Conservation (phyloP, 1,140 invertebrate genomes). For the Watersipora subatra region DNA sequence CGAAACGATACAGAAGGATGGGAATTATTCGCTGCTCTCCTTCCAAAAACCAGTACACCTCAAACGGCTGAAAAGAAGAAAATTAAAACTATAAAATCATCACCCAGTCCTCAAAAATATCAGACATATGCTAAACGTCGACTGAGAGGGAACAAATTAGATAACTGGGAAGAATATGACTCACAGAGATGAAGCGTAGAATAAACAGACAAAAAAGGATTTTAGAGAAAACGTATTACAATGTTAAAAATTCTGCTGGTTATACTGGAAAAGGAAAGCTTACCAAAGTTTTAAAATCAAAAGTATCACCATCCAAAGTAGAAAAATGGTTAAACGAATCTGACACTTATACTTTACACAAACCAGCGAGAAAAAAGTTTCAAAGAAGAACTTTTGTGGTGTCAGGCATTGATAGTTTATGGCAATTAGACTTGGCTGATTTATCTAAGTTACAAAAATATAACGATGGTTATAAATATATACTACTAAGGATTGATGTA, state of each 20-base stretch:
- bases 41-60: neutral
- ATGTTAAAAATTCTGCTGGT: neutral
- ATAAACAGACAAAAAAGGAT: neutral
- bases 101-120: neutral
- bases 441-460: slow-evolving; percentile 20
- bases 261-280: neutral
- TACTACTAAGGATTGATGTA: slow-evolving; percentile 40
- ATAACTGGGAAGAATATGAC: neutral
- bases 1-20: neutral
- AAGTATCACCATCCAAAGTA: neutral
- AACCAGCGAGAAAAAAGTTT: slow-evolving; percentile 6
- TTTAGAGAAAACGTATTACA: neutral
- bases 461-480: slow-evolving; percentile 38
- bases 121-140: neutral
- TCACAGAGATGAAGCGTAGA: neutral
- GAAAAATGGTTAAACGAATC: slow-evolving; percentile 6
- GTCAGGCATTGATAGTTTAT: slow-evolving; percentile 24
- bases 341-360: slow-evolving; percentile 11
- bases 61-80: neutral
- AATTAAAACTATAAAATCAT: neutral
- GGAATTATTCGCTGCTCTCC: neutral
- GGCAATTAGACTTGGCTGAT: slow-evolving; percentile 32
- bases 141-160: neutral
- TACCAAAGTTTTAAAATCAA: neutral
- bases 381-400: slow-evolving; percentile 6